These are phyloP conservation scores for Coccyzus lansbergi DNA, from an alignment of 2,797 vertebrate species.

Conservation along the genomic window DNA sequence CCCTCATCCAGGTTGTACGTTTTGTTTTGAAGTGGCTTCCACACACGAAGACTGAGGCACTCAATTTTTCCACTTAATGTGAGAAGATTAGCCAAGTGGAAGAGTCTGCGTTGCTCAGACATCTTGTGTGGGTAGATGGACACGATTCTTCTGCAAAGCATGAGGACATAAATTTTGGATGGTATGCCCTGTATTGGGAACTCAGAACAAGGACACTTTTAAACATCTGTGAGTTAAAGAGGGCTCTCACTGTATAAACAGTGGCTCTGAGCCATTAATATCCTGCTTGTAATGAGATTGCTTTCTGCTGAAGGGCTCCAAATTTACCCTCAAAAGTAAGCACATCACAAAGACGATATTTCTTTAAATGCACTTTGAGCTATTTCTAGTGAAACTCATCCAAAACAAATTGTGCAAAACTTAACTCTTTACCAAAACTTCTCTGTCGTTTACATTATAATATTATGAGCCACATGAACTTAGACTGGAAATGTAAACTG, in stretches of 20 bases:
- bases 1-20: background rate
- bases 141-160: background rate
- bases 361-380: background rate
- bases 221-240: constrained; percentile 14
- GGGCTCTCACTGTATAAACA: background rate
- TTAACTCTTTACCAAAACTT: background rate
- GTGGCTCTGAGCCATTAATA: background rate
- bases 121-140: background rate
- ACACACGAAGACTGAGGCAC: background rate
- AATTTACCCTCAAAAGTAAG: background rate
- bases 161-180: background rate
- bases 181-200: background rate
- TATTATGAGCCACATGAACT: background rate
- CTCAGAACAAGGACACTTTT: background rate
- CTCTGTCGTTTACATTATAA: background rate
- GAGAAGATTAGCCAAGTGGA: background rate
- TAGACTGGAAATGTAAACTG: background rate
- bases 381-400: background rate
- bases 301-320: background rate
- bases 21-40: background rate
- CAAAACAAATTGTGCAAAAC: background rate
- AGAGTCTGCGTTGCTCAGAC: background rate
- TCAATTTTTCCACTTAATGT: background rate
- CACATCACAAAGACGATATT: background rate
- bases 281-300: background rate